Conservation (phyloP, 2,797 vertebrate species). For the Nasua narica region DNA sequence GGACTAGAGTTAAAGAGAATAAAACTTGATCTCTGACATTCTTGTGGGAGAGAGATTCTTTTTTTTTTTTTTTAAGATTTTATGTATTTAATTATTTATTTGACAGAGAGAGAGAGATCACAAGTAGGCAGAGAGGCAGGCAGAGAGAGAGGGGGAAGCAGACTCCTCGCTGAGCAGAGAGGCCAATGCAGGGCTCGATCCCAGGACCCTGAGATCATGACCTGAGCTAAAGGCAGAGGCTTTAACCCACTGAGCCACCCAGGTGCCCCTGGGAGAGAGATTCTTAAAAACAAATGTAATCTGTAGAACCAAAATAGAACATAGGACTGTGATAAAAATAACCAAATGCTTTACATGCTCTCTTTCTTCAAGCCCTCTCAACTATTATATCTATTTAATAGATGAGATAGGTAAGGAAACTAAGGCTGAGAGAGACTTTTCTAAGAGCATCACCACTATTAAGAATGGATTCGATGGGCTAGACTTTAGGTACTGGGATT, state of each 20-base stretch:
- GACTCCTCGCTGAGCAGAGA: no score
- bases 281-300: neutral
- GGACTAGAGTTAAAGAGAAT: neutral
- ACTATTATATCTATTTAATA: slow-evolving; percentile 63
- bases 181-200: no score
- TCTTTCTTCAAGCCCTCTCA: slow-evolving; percentile 36
- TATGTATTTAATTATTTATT: no score
- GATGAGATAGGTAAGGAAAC: slow-evolving; percentile 50
- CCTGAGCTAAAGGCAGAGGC: no score
- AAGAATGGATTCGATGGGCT: neutral
- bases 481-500: neutral
- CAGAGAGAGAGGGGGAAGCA: no score
- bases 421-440: slow-evolving; percentile 68
- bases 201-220: no score
- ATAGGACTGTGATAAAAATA: neutral
- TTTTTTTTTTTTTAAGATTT: no score
- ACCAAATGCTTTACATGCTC: neutral
- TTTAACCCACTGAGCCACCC: no score
- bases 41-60: neutral
- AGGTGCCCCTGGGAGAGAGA: neutral
- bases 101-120: no score
- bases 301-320: neutral
- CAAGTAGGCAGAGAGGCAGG: no score
- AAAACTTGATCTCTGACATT: neutral
- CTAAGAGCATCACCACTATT: slow-evolving; percentile 34